A percentile compares a stretch with the other conserved stretches of the same genome.
Evolutionary conservation across 2,113 vertebrate genomes (phyloP).

Genomic region (Ahaetulla prasina): DNA sequence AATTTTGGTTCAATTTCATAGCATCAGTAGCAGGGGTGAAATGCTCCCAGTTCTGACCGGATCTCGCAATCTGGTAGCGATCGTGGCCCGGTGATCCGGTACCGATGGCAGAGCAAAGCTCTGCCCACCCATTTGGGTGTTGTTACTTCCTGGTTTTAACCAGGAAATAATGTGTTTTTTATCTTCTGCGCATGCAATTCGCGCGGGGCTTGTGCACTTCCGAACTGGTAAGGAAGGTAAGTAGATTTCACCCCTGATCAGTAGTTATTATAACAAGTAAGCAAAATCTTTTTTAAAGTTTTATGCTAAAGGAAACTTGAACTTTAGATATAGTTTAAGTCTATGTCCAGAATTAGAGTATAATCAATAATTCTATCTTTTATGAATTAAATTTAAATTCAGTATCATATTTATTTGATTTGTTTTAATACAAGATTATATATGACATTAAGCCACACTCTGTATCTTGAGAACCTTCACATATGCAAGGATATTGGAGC

Average conservation of each 20-base stretch:
- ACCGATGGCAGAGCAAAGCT: too few relatives aligned
- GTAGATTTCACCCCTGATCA: too few relatives aligned
- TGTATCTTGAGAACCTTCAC: background rate
- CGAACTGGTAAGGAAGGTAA: too few relatives aligned
- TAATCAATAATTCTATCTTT: background rate
- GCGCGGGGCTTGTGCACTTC: too few relatives aligned
- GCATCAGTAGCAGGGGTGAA: too few relatives aligned
- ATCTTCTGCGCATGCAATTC: too few relatives aligned
- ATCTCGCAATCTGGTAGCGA: too few relatives aligned
- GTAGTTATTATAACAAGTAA: background rate
- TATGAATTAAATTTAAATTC: background rate
- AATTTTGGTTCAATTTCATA: background rate
- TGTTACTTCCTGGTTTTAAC: too few relatives aligned
- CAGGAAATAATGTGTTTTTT: too few relatives aligned
- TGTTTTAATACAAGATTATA: background rate
- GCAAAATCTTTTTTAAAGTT: background rate
- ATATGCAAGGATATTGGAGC: background rate
- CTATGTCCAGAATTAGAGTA: background rate
- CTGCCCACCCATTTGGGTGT: too few relatives aligned
- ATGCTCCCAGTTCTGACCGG: too few relatives aligned
- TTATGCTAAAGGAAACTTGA: background rate
- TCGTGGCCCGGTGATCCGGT: too few relatives aligned
- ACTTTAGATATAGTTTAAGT: background rate
- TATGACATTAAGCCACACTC: background rate
- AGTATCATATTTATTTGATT: background rate